phyloP scores from a whole-genome alignment of 2,888 invertebrate species.

The Yponomeuta cagnagella region DNA sequence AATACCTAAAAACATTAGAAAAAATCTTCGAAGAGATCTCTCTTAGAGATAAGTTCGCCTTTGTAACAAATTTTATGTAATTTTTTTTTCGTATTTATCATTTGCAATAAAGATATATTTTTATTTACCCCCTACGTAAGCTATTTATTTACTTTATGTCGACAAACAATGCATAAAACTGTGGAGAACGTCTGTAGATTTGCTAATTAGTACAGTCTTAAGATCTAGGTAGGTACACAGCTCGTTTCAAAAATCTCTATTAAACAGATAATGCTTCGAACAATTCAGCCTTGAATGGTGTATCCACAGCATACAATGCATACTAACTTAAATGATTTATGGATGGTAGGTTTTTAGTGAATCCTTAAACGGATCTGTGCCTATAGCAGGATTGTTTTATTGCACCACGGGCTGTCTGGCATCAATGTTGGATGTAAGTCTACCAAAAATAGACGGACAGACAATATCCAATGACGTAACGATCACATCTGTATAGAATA shows the following conservation, averaged over 20 bases:
- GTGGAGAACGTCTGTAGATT: background rate
- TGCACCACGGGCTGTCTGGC: background rate
- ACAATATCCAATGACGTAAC: background rate
- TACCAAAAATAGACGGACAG: background rate
- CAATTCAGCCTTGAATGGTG: background rate
- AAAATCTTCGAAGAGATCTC: background rate
- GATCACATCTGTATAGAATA: background rate
- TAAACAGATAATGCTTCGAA: background rate
- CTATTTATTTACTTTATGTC: background rate
- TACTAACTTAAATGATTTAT: conserved; percentile 34
- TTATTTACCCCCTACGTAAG: background rate
- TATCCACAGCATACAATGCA: conserved; percentile 35
- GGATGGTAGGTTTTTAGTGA: conserved; percentile 27
- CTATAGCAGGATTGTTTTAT: conserved; percentile 1
- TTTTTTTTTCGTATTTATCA: no score
- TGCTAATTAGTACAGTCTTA: no score
- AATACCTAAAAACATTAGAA: background rate
- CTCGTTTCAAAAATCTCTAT: background rate
- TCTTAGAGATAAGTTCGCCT: no score
- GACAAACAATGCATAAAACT: background rate
- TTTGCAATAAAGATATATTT: background rate
- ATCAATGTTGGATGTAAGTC: background rate
- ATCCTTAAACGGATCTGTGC: conserved; percentile 18
- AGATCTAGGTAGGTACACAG: background rate
- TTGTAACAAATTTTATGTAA: no score